phyloP scores from a whole-genome alignment of 2,888 invertebrate species.

The Ditula angustiorana region DNA sequence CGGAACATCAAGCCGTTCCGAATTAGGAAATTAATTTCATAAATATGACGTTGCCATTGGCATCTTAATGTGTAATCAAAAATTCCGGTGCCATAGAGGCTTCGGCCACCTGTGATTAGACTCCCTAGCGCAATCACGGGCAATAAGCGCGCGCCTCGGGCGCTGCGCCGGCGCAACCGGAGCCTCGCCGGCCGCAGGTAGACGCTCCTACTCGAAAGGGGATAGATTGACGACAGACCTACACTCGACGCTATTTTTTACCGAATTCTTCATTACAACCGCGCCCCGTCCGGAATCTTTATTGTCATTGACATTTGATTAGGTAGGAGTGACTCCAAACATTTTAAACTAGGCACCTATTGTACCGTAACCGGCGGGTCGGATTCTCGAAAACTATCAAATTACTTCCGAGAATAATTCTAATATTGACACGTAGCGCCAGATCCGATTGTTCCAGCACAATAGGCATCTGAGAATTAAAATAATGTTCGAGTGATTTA shows the following conservation, averaged over 20 bases:
- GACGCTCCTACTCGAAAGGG: conserved; percentile 18
- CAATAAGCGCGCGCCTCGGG: conserved; percentile 35
- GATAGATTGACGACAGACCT: conserved; percentile 34
- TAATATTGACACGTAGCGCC: conserved; percentile 66
- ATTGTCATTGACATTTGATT: conserved; percentile 39
- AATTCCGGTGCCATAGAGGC: conserved; percentile 35
- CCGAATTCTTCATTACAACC: conserved; percentile 32
- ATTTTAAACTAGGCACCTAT: conserved; percentile 34
- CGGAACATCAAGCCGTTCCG: conserved; percentile 5
- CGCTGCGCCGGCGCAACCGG: conserved; percentile 31
- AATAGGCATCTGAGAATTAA: conserved; percentile 58
- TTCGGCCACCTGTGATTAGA: conserved; percentile 42
- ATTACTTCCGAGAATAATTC: conserved; percentile 71
- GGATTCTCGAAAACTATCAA: conserved; percentile 61
- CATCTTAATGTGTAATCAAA: conserved; percentile 39
- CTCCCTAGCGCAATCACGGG: conserved; percentile 41
- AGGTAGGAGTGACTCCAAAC: conserved; percentile 39
- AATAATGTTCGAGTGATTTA: conserved; percentile 56
- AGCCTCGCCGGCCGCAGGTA: conserved; percentile 37
- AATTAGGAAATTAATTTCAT: conserved; percentile 35
- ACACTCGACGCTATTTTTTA: conserved; percentile 37
- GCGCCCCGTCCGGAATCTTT: conserved; percentile 32
- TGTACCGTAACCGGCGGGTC: conserved; percentile 43
- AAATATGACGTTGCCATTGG: conserved; percentile 30
- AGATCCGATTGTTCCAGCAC: conserved; percentile 60